These are phyloP conservation scores for Dryococelus australis DNA, from an alignment of 2,888 invertebrate species.

Conservation along the genomic window DNA sequence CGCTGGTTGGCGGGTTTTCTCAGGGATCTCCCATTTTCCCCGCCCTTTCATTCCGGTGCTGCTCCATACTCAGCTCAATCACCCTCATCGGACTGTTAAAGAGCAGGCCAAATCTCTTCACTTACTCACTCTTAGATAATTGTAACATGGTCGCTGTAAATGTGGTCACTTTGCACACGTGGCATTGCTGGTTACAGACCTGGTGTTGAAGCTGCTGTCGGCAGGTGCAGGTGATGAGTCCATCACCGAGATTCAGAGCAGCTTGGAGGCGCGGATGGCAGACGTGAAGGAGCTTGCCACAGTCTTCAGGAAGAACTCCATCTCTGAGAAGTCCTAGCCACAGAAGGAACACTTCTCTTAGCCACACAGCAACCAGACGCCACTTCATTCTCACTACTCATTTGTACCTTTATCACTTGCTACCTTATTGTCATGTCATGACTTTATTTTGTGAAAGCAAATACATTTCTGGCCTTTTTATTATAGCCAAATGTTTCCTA, in stretches of 20 bases:
- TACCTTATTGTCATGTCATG: neutral
- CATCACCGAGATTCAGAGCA: slow-evolving; percentile 57
- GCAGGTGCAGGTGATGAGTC: slow-evolving; percentile 60
- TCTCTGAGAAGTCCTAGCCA: slow-evolving; percentile 36
- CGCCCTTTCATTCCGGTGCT: too few relatives aligned
- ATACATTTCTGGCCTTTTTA: too few relatives aligned
- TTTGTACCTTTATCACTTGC: neutral
- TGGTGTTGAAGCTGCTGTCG: slow-evolving; percentile 68
- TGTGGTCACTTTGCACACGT: neutral
- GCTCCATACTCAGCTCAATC: too few relatives aligned
- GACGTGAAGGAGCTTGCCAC: slow-evolving; percentile 63
- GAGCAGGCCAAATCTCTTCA: too few relatives aligned
- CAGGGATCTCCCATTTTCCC: too few relatives aligned
- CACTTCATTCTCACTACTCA: neutral
- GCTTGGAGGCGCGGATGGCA: slow-evolving; percentile 56
- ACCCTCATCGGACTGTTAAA: too few relatives aligned
- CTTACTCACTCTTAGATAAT: too few relatives aligned
- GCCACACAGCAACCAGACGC: neutral
- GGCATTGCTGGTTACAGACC: slow-evolving; percentile 61
- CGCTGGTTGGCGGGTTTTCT: too few relatives aligned
- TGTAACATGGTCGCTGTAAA: too few relatives aligned
- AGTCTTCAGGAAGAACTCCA: slow-evolving; percentile 47
- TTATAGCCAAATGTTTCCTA: too few relatives aligned
- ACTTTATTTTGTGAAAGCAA: too few relatives aligned
- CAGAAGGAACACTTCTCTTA: neutral